Conservation (phyloP, 1,140 invertebrate species). For the Ooceraea biroi region DNA sequence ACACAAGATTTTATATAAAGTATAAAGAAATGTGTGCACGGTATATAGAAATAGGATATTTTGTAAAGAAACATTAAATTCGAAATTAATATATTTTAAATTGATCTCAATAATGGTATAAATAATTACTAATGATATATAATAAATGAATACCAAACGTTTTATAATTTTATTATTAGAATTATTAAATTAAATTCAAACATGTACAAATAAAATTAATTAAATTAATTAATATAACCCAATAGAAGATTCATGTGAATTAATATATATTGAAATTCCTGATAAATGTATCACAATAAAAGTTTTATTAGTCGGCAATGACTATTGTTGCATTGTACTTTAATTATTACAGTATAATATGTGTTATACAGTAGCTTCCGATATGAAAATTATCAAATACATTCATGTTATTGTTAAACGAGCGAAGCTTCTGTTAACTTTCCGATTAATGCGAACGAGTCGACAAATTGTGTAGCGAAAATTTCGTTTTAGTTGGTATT, state of each 20-base stretch:
- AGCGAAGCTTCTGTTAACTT: conserved; percentile 47
- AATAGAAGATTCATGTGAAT: neutral
- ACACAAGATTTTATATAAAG: conserved; percentile 26
- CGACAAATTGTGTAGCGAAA: conserved; percentile 54
- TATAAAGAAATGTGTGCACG: neutral
- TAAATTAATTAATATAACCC: neutral
- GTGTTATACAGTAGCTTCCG: neutral
- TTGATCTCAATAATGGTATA: too few species aligned
- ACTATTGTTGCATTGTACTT: conserved; percentile 18
- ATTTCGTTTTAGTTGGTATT: conserved; percentile 45
- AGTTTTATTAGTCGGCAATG: neutral
- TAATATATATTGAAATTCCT: neutral
- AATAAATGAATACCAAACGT: too few species aligned
- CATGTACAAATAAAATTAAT: neutral
- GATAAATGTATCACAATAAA: neutral
- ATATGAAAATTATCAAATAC: conserved; percentile 29
- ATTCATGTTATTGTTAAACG: conserved; percentile 47
- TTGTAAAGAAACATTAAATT: too few species aligned
- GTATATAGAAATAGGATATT: too few species aligned
- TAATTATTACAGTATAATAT: neutral
- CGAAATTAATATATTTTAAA: too few species aligned
- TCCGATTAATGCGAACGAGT: conserved; percentile 21
- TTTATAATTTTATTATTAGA: too few species aligned
- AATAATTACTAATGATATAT: too few species aligned
- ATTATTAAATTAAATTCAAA: too few species aligned